phyloP scores from a whole-genome alignment of 2,797 vertebrate species.

The Acanthurus leucopareius region DNA sequence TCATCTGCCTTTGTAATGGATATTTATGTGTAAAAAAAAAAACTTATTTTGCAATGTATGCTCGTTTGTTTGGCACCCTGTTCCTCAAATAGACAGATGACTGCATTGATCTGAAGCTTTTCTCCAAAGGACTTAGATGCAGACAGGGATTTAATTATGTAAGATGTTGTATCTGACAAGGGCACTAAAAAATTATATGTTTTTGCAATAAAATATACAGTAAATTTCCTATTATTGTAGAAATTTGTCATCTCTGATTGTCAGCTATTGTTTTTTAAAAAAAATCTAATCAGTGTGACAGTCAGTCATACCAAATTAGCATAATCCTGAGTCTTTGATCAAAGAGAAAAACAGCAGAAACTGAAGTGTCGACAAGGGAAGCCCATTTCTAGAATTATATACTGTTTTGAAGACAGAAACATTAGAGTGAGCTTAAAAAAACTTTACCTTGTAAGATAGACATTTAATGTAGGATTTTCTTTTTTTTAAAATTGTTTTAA shows the following conservation, averaged over 20 bases:
- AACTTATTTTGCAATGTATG: conserved; percentile 73
- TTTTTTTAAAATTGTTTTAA: no score
- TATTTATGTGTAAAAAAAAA: conserved; percentile 85
- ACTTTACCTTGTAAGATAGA: neutral
- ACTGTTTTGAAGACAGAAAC: neutral
- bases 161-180: no score
- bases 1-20: conserved; percentile 70
- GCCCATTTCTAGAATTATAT: no score
- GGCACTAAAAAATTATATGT: neutral
- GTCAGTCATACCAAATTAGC: no score
- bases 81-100: conserved; percentile 43
- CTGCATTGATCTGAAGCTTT: conserved; percentile 41
- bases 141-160: neutral
- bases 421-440: neutral
- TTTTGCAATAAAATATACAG: neutral
- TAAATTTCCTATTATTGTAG: neutral
- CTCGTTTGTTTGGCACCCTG: conserved; percentile 58
- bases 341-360: no score
- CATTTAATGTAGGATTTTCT: no score
- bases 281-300: no score
- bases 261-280: neutral
- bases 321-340: no score
- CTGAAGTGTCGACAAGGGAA: no score
- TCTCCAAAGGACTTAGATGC: conserved; percentile 63
- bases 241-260: neutral